Evolutionary conservation across 2,888 invertebrate genomes (phyloP).

Genomic region (Leptinotarsa haldemani): DNA sequence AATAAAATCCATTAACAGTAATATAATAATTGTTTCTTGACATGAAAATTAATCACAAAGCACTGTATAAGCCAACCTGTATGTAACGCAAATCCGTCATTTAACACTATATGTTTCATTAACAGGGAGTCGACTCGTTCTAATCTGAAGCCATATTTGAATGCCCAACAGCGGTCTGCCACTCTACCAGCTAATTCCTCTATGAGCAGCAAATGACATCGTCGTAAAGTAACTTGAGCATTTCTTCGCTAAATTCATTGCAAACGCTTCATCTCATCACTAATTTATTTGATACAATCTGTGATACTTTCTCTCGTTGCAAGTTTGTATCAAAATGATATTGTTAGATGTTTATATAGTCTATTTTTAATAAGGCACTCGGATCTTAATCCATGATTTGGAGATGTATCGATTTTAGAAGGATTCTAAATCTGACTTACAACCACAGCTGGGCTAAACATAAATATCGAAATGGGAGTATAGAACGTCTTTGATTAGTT

Average conservation of each 20-base stretch:
- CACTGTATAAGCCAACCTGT: neutral
- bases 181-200: slow-evolving; percentile 89
- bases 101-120: slow-evolving; percentile 42
- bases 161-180: slow-evolving; percentile 84
- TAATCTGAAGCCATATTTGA: slow-evolving; percentile 79
- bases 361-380: slow-evolving; percentile 49
- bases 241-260: slow-evolving; percentile 16
- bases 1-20: no score
- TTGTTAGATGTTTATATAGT: slow-evolving; percentile 46
- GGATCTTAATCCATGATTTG: slow-evolving; percentile 40
- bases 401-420: slow-evolving; percentile 16
- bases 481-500: neutral
- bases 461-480: neutral
- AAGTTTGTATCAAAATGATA: slow-evolving; percentile 40
- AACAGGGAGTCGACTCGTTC: slow-evolving; percentile 83
- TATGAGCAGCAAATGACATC: slow-evolving; percentile 70
- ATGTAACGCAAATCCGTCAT: slow-evolving; percentile 1
- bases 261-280: slow-evolving; percentile 45
- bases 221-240: slow-evolving; percentile 24
- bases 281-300: slow-evolving; percentile 47
- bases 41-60: neutral
- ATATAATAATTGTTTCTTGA: no score
- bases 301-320: slow-evolving; percentile 37
- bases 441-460: neutral
- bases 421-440: slow-evolving; percentile 10